Evolutionary conservation across 2,797 vertebrate genomes (phyloP).

Genomic region (Ambastaia sidthimunki): DNA sequence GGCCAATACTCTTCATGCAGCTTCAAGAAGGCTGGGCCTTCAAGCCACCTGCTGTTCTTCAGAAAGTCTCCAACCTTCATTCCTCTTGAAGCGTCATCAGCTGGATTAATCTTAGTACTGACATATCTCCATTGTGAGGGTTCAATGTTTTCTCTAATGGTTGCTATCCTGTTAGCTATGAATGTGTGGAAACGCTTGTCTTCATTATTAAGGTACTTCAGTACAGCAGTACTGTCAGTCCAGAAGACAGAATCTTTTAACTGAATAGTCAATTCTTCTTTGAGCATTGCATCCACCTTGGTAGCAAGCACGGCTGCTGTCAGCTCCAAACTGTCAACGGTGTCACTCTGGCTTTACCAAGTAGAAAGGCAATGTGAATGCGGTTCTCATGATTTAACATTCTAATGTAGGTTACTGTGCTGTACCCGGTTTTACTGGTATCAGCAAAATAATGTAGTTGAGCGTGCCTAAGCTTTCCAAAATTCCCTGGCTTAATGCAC

Average conservation of each 20-base stretch:
- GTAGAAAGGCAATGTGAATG: neutral
- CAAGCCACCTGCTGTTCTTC: slow-evolving; percentile 6
- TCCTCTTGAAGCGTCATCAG: slow-evolving; percentile 23
- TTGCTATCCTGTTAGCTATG: neutral
- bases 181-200: neutral
- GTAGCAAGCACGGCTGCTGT: neutral
- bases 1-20: neutral
- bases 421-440: too few relatives aligned
- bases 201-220: neutral
- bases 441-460: neutral
- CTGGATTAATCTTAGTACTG: neutral
- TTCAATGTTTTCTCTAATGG: neutral
- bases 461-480: neutral
- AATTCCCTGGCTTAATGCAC: neutral
- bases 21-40: slow-evolving; percentile 2
- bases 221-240: neutral
- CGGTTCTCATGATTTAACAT: neutral
- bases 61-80: neutral
- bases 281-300: neutral
- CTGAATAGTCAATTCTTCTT: neutral
- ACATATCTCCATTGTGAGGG: neutral
- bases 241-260: neutral
- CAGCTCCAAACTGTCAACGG: neutral
- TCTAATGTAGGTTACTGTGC: too few relatives aligned
- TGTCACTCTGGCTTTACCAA: too few relatives aligned